Conservation (phyloP, 2,888 invertebrate genomes). For the Cremastinae sp. region DNA sequence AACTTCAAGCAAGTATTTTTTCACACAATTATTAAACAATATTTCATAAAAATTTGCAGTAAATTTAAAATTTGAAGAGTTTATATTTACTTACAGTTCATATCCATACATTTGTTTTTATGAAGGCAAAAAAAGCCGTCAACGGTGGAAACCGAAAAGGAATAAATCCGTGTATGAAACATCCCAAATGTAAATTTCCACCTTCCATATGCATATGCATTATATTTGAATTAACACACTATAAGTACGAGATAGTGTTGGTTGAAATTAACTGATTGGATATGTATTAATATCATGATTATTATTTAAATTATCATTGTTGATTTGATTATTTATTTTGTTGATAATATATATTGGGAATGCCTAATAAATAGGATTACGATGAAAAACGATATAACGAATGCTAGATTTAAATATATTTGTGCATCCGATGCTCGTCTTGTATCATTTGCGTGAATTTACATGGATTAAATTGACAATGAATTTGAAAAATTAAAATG, state of each 20-base stretch:
- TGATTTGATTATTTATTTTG: constrained; percentile 62
- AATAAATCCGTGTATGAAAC: neutral
- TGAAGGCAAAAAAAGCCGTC: neutral
- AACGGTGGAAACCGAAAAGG: too few relatives aligned
- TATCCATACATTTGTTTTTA: too few relatives aligned
- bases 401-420: constrained; percentile 68
- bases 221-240: constrained; percentile 20
- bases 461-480: too few relatives aligned
- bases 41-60: too few relatives aligned
- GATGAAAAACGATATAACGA: constrained; percentile 63
- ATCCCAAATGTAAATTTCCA: too few relatives aligned
- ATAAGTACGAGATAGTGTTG: constrained; percentile 67
- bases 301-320: constrained; percentile 5
- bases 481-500: too few relatives aligned
- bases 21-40: neutral
- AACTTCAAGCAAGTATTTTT: too few relatives aligned
- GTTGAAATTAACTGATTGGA: constrained; percentile 62
- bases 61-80: too few relatives aligned
- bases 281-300: constrained; percentile 19
- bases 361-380: constrained; percentile 70
- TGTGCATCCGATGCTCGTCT: constrained; percentile 74
- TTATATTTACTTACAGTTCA: too few relatives aligned
- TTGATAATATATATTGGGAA: constrained; percentile 71
- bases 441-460: neutral
- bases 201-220: neutral